Conservation (phyloP, 2,797 vertebrate genomes). For the Eospalax fontanierii region DNA sequence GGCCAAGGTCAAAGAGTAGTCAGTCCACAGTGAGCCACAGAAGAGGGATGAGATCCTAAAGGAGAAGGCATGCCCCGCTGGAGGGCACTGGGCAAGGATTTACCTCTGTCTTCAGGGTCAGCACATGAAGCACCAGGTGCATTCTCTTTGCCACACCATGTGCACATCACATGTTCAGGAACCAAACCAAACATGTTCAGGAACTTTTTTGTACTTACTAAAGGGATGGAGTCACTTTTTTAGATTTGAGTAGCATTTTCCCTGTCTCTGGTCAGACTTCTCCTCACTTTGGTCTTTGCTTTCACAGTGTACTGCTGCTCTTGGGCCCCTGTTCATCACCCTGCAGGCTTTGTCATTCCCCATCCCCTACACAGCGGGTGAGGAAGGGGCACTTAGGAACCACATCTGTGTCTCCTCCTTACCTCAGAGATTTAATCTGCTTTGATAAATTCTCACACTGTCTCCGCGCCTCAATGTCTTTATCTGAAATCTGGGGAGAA, state of each 20-base stretch:
- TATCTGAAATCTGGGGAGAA: no score
- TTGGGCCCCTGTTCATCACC: not conserved
- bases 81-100: rapidly evolving
- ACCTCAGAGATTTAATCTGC: no score
- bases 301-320: rapidly evolving
- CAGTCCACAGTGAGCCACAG: not conserved
- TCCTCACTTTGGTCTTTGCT: not conserved
- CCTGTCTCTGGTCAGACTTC: not conserved
- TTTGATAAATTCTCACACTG: not conserved
- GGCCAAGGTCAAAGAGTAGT: not conserved
- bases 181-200: rapidly evolving
- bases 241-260: not conserved
- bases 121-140: no score
- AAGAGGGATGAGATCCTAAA: no score
- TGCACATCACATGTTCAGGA: not conserved
- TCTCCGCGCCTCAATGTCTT: not conserved
- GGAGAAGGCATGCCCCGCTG: not conserved
- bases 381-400: rapidly evolving
- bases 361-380: rapidly evolving
- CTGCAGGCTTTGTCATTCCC: not conserved
- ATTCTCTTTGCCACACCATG: no score
- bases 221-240: not conserved
- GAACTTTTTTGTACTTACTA: not conserved
- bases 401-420: no score
- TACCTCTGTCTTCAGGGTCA: rapidly evolving